phyloP scores from a whole-genome alignment of 2,888 invertebrate species.

The Patella pellucida region DNA sequence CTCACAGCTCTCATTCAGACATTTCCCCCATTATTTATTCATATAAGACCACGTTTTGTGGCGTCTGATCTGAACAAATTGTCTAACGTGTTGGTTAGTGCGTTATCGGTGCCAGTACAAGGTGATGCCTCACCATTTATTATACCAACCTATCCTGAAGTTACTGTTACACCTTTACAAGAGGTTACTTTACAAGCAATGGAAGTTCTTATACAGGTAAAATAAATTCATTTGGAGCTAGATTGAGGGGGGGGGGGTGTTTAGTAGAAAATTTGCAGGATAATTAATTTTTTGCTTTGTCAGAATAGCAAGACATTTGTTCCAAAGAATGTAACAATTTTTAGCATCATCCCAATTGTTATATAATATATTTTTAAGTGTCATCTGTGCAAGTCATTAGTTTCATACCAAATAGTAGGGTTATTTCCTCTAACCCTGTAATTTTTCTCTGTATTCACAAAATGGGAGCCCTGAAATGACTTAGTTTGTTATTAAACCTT shows the following conservation, averaged over 20 bases:
- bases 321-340: too few species aligned
- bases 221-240: constrained; percentile 8
- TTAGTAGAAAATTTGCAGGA: too few species aligned
- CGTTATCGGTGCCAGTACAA: constrained; percentile 85
- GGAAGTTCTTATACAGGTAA: constrained; percentile 87
- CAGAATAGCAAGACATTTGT: too few species aligned
- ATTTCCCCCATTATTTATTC: constrained; percentile 93
- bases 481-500: too few species aligned
- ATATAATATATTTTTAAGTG: too few species aligned
- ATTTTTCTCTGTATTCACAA: too few species aligned
- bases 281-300: too few species aligned
- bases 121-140: constrained; percentile 87
- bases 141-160: constrained; percentile 82
- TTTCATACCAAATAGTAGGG: too few species aligned
- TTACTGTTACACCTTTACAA: constrained; percentile 82
- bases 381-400: too few species aligned
- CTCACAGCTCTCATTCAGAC: constrained; percentile 94
- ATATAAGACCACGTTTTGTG: constrained; percentile 80
- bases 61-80: constrained; percentile 83
- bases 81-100: constrained; percentile 82
- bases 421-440: too few species aligned
- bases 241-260: not conserved
- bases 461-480: too few species aligned
- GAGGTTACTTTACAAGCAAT: constrained; percentile 88
- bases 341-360: too few species aligned